These are phyloP conservation scores for Chromis chromis DNA, from an alignment of 2,797 vertebrate genomes.

Conservation along the genomic window DNA sequence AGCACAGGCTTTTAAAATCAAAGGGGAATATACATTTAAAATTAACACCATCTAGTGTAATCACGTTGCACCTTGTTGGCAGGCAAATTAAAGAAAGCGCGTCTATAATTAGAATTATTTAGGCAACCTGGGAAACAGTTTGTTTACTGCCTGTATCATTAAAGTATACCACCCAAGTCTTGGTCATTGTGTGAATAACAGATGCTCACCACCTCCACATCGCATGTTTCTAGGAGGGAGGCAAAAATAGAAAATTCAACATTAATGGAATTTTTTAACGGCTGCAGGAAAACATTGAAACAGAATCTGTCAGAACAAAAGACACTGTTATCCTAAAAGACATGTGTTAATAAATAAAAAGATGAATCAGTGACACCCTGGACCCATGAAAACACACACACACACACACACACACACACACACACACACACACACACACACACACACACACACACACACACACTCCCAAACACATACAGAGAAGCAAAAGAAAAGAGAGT, in stretches of 20 bases:
- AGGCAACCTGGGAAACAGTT: neutral
- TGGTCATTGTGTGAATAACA: conserved; percentile 45
- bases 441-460: neutral
- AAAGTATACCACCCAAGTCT: conserved; percentile 9
- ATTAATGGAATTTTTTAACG: conserved; percentile 12
- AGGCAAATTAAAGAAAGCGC: neutral
- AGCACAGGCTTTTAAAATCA: neutral
- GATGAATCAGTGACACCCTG: neutral
- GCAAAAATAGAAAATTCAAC: conserved; percentile 31
- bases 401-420: neutral
- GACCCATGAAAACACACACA: conserved; percentile 2
- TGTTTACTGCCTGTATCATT: conserved; percentile 1
- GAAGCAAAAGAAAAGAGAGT: neutral
- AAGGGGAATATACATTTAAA: neutral
- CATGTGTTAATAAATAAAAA: conserved; percentile 1
- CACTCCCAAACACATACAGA: neutral
- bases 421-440: conserved; percentile 1
- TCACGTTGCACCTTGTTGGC: neutral
- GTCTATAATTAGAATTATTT: neutral
- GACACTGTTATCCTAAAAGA: conserved; percentile 5
- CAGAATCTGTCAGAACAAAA: conserved; percentile 2
- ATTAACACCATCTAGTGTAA: neutral
- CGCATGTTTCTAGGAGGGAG: conserved; percentile 9
- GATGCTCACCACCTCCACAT: conserved; percentile 52
- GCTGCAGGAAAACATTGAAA: neutral